Percentiles rank a stretch among this genome's conserved stretches.
Conservation (phyloP, 1,140 invertebrate species). For the Neuroterus valhalla region DNA sequence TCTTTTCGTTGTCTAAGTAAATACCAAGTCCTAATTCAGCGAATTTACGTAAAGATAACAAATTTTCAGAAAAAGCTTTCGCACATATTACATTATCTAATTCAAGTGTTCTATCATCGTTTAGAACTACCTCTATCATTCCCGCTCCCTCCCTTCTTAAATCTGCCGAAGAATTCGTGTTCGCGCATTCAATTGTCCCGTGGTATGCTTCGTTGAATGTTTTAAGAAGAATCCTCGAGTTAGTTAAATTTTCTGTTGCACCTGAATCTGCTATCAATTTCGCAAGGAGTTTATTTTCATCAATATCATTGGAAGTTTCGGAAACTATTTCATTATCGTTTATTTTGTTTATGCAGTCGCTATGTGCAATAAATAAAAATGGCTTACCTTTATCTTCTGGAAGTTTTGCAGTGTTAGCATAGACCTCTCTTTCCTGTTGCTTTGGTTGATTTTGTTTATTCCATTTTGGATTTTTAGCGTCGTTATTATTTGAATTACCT, state of each 20-base stretch:
- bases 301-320: background rate
- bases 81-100: slow-evolving; percentile 7
- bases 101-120: slow-evolving; percentile 9
- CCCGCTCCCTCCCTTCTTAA: no score
- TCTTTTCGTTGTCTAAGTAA: no score
- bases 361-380: no score
- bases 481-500: no score
- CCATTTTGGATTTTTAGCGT: background rate
- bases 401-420: no score
- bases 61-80: background rate
- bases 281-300: no score
- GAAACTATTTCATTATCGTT: slow-evolving; percentile 3
- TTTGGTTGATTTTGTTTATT: no score
- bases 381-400: no score
- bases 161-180: background rate
- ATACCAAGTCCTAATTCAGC: no score
- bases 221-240: slow-evolving; percentile 18
- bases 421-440: no score
- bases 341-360: background rate
- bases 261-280: no score
- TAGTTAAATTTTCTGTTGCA: slow-evolving; percentile 33
- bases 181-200: slow-evolving; percentile 30
- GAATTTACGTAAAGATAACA: no score
- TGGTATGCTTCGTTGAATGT: background rate
- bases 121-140: background rate